phyloP scores from a whole-genome alignment of 2,888 invertebrate genomes.

The Apamea epomidion region DNA sequence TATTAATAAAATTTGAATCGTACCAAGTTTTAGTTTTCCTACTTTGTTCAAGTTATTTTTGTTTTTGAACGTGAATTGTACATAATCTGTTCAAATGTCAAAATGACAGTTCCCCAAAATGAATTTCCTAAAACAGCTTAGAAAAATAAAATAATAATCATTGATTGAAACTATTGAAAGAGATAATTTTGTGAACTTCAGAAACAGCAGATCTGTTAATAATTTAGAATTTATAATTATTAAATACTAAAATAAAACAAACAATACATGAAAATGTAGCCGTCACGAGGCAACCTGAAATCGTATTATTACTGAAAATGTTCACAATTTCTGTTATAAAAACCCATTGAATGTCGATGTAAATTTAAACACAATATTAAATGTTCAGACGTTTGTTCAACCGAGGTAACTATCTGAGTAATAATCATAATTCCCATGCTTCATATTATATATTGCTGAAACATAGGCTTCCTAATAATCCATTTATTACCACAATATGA shows the following conservation, averaged over 20 bases:
- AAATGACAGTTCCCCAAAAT: background rate
- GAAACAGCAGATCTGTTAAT: background rate
- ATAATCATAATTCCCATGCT: background rate
- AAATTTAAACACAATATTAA: conserved; percentile 25
- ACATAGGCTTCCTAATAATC: background rate
- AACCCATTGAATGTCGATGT: background rate
- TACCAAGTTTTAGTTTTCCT: background rate
- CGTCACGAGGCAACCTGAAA: background rate
- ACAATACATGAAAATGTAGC: background rate
- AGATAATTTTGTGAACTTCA: background rate
- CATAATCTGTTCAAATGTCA: background rate
- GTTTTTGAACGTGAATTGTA: conserved; percentile 8
- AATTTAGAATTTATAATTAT: background rate
- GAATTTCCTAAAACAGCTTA: background rate
- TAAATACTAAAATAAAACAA: background rate
- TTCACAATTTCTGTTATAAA: background rate
- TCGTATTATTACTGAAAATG: background rate
- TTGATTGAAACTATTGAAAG: background rate
- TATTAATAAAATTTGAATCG: conserved; percentile 19
- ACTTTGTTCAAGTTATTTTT: background rate
- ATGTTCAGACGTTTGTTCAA: conserved; percentile 27
- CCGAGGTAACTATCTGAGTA: background rate
- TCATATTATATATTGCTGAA: background rate
- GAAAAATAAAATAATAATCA: background rate
- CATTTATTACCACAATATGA: background rate